Evolutionary conservation across 2,888 invertebrate genomes (phyloP), one percentile per base, ranked within the genome.

Genomic region (Torymus texanus): DNA sequence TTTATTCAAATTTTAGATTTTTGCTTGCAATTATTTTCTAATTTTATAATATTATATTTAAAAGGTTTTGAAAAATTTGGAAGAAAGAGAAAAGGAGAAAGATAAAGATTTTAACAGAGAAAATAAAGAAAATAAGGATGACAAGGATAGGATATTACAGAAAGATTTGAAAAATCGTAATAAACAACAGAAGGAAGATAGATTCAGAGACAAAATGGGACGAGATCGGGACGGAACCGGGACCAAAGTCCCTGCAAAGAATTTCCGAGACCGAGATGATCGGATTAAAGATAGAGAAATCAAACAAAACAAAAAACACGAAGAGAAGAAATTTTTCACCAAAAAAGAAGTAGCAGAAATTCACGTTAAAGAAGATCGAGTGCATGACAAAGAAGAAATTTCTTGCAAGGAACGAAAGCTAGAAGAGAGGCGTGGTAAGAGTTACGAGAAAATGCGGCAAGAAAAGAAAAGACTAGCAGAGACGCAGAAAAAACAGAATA

Each of bases 261-360:
- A 86, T 79, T 86, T 90, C 62, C 86, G 88, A 82, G 92, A 93
- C 80, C 91, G 91, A 81, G 92, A 92, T 82, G 92, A 92, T 83
- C 91, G 90, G 83, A 78, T 86, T 80, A 92, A 92, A 68, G 89
- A 88, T 3, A 85, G 83, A 61, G 88, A 88, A 10, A 59, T 82
- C 5, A 89, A 88, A 73, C 87, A 87, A 84, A 91, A 91, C 75
- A 90, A 88, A 79, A 87, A 88, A 65, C 85, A 88, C 41, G 90
- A 89, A 16, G 90, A 90, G 14, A 91, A 88, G 78, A 90, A 88
- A 77, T 82, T 86, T 51, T 87, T 86, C 65, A 92, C 91, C 73
- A 91, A 86, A 56, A 89, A 87, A 61, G 91, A 91, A 81, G 92
- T 92, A 72, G 83, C 79, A 21, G 85, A 83, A 56, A 82, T 75